phyloP scores from a whole-genome alignment of 2,113 vertebrate genomes.

The Zingel zingel region DNA sequence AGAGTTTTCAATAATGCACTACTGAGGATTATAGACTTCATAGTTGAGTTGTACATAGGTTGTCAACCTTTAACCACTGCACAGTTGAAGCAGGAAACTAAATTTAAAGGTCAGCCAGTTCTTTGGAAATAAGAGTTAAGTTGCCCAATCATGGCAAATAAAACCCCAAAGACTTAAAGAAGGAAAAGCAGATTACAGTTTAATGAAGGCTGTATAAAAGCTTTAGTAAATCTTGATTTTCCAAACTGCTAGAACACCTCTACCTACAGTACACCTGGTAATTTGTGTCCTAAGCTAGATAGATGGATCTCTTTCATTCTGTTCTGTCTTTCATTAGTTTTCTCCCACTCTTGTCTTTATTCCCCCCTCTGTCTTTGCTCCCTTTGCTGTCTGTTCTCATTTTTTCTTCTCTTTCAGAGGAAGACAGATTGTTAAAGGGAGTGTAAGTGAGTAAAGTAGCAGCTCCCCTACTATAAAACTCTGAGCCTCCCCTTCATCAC shows the following conservation, averaged over 20 bases:
- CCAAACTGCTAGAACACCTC: slow-evolving; percentile 3
- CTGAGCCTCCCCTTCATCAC: slow-evolving; percentile 45
- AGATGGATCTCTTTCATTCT: slow-evolving; percentile 12
- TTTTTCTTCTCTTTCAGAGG: slow-evolving; percentile 28
- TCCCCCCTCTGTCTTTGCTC: slow-evolving; percentile 40
- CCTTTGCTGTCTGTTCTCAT: slow-evolving; percentile 49
- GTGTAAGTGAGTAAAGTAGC: slow-evolving; percentile 53
- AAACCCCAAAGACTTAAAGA: slow-evolving; percentile 51
- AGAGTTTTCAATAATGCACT: slow-evolving; percentile 69
- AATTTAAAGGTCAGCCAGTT: slow-evolving; percentile 59
- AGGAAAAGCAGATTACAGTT: slow-evolving; percentile 41
- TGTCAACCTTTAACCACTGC: slow-evolving; percentile 68
- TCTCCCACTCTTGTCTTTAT: slow-evolving; percentile 34
- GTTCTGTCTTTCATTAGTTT: slow-evolving; percentile 33
- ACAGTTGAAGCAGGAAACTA: slow-evolving; percentile 51
- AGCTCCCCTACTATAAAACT: slow-evolving; percentile 43
- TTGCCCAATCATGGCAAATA: slow-evolving; percentile 52
- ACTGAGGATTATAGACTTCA: slow-evolving; percentile 71
- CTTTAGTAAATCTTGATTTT: neutral
- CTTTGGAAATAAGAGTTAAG: slow-evolving; percentile 50
- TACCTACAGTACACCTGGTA: neutral
- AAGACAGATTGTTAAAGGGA: slow-evolving; percentile 60
- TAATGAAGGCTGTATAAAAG: slow-evolving; percentile 13
- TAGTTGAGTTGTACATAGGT: slow-evolving; percentile 64
- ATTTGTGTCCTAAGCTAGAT: slow-evolving; percentile 1